Conservation (phyloP, 1,140 invertebrate genomes). For the Elymnias hypermnestra region DNA sequence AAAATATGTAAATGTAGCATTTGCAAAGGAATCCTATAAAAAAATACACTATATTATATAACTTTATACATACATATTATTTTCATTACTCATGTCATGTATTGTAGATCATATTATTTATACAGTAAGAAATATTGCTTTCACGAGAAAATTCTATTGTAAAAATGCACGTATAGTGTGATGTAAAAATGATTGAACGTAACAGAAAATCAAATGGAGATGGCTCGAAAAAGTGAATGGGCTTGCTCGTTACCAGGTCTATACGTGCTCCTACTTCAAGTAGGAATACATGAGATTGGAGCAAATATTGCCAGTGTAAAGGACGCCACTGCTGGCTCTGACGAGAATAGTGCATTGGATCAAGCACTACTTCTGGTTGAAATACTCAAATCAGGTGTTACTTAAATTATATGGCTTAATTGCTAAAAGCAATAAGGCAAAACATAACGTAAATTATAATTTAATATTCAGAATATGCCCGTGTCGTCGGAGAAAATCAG, state of each 20-base stretch:
- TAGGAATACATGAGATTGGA: background rate
- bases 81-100: no score
- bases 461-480: conserved; percentile 5
- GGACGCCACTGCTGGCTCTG: background rate
- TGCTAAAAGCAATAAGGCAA: no score
- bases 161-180: no score
- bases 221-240: background rate
- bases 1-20: no score
- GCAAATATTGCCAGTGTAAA: background rate
- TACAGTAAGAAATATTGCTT: no score
- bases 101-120: no score
- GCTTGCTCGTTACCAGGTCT: background rate
- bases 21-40: no score
- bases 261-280: background rate
- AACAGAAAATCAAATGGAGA: background rate
- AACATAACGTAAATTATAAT: background rate
- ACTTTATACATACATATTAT: no score
- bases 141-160: no score
- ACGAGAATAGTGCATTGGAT: conserved; percentile 1
- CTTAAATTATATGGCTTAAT: no score
- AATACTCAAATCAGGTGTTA: conserved; percentile 11
- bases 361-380: conserved; percentile 10
- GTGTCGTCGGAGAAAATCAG: conserved; percentile 3
- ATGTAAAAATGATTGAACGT: background rate
- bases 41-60: no score